Base-by-base conservation (phyloP, 2,888 invertebrate genomes). In the Thyatira batis region DNA sequence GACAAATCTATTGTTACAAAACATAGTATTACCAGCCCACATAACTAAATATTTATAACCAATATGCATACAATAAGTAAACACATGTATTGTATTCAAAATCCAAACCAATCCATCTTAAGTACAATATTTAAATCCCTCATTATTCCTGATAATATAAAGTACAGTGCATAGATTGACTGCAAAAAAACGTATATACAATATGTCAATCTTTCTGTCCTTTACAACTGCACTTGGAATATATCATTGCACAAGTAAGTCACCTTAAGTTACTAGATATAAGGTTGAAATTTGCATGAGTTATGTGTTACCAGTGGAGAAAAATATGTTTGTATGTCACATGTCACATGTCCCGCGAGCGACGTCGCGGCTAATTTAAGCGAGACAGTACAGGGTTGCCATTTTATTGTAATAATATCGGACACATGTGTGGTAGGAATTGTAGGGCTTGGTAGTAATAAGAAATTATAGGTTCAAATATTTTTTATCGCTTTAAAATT, bases 321-420 rank as follows among this genome's bases (percentile, higher is more conserved):
- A 52, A 60, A 58, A 53, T 58, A 58, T 52, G 43, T 49, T 63
- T 39, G 49, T 54, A 51, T 61, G 62, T 65, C 54, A 59, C 66
- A 66, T 68, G 65, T 71, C 72, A 69, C 66, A 62, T 69, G 82
- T 76, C 78, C 71, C 67, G 64, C 73, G 61, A 67, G 63, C 63
- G 76, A 76, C 73, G 84, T 82, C 80, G 62, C 77, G 82, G 82
- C 75, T 84, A 88, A 89, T 89, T 88, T 87, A 82, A 85, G 80
- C 77, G 72, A 71, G 71, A 83, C 82, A 27, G 17, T n/a, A 17
- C 48, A 48, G 48, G 48, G 48, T 20, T 48, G 48, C 27, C 48
- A 27, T 27, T 48, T 17, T 4, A 48, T 48, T 27, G 17, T 46
- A 20, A 46, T 9, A 27, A 27, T 27, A 48, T 72, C 75, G 53